phyloP scores from a whole-genome alignment of 2,888 invertebrate species.

The Antheraea assamensis region DNA sequence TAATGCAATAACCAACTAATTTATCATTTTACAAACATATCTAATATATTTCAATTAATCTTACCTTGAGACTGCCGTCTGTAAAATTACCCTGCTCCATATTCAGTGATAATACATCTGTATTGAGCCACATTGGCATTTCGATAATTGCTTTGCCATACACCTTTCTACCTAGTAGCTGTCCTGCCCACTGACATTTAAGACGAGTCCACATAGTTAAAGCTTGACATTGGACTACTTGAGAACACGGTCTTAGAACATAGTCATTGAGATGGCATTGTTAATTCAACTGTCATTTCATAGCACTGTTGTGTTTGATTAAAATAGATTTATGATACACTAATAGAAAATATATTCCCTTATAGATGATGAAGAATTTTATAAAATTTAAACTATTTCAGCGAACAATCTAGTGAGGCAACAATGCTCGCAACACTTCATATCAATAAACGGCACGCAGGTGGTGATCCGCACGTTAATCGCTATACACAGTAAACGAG shows the following conservation, averaged over 20 bases:
- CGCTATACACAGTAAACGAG: constrained; percentile 77
- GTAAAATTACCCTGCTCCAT: constrained; percentile 26
- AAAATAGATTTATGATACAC: constrained; percentile 19
- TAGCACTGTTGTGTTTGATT: constrained; percentile 44
- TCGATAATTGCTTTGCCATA: constrained; percentile 42
- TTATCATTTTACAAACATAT: neutral
- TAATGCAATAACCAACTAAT: neutral
- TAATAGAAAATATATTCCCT: neutral
- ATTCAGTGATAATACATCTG: constrained; percentile 37
- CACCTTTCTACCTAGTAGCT: constrained; percentile 48
- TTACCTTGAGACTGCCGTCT: neutral
- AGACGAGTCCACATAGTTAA: constrained; percentile 51
- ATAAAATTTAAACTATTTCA: constrained; percentile 56
- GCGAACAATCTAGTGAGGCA: constrained; percentile 77
- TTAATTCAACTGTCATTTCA: constrained; percentile 52
- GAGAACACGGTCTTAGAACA: constrained; percentile 53
- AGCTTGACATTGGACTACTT: constrained; percentile 63
- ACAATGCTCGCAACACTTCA: constrained; percentile 79
- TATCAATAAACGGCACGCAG: constrained; percentile 80
- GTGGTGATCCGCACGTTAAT: constrained; percentile 80
- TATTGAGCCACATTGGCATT: constrained; percentile 48
- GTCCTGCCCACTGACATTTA: constrained; percentile 69
- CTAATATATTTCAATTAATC: neutral
- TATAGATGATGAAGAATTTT: neutral
- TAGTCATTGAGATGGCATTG: constrained; percentile 44